These are phyloP conservation scores for Entomobrya multifasciata DNA, from an alignment of 2,888 invertebrate species.

Conservation along the genomic window DNA sequence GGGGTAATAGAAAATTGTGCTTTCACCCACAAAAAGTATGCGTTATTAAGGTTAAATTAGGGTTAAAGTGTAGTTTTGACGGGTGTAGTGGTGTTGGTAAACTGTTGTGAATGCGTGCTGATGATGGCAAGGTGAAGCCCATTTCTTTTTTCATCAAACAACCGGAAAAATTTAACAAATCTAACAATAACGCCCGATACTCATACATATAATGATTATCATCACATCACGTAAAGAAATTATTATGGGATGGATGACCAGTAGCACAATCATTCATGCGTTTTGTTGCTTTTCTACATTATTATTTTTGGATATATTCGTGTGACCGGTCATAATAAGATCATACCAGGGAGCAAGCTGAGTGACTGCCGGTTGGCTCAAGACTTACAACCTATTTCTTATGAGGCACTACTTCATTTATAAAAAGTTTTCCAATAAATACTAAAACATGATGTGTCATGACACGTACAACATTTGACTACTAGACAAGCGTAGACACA, in stretches of 20 bases:
- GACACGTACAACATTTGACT: conserved; percentile 1
- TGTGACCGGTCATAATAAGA: too few species aligned
- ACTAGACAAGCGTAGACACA: not conserved
- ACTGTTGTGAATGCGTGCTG: too few species aligned
- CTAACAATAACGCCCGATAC: not conserved
- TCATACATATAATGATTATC: not conserved
- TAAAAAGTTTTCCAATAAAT: conserved; percentile 34
- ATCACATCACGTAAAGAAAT: conserved; percentile 40
- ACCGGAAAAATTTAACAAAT: conserved; percentile 44
- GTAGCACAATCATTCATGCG: conserved; percentile 19
- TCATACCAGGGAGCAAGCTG: too few species aligned
- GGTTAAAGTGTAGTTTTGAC: not conserved
- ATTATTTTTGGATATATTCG: too few species aligned
- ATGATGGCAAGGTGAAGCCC: not conserved
- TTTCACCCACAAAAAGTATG: too few species aligned
- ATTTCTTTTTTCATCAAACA: not conserved
- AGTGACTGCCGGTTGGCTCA: too few species aligned
- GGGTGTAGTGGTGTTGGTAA: too few species aligned
- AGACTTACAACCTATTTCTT: too few species aligned
- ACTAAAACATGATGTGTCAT: conserved; percentile 31
- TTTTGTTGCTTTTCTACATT: too few species aligned
- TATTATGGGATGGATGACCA: conserved; percentile 47
- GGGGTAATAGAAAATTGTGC: too few species aligned
- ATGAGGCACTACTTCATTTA: conserved; percentile 39
- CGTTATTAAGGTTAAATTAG: not conserved